Conservation (phyloP, 1,140 invertebrate genomes). For the Patella vulgata region DNA sequence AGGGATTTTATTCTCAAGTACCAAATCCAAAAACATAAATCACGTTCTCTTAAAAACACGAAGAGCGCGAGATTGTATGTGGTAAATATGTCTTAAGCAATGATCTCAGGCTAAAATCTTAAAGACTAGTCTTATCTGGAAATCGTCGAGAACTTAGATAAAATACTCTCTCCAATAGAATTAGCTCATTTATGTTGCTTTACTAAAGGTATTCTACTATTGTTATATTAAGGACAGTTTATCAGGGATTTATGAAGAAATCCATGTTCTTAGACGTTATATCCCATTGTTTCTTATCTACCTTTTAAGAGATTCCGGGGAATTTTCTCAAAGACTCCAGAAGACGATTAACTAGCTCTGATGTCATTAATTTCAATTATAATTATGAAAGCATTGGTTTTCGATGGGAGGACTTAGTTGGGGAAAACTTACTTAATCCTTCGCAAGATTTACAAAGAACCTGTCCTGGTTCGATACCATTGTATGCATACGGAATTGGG, state of each 20-base stretch:
- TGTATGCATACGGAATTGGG: conserved; percentile 29
- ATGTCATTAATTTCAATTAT: conserved; percentile 40
- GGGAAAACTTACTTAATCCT: conserved; percentile 21
- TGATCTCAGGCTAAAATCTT: no score
- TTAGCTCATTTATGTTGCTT: background rate
- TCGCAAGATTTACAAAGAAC: conserved; percentile 10
- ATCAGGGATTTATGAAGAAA: conserved; percentile 3
- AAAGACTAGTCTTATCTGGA: no score
- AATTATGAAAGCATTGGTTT: conserved; percentile 20
- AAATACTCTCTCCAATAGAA: no score
- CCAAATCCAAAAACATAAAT: no score
- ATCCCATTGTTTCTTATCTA: conserved; percentile 16
- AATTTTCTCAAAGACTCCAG: conserved; percentile 6
- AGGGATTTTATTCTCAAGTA: no score
- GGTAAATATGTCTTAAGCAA: no score
- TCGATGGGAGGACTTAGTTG: conserved; percentile 13
- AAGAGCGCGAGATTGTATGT: no score
- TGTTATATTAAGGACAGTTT: conserved; percentile 1
- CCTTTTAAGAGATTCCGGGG: conserved; percentile 10
- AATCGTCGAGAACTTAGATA: no score
- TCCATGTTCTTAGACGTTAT: conserved; percentile 6
- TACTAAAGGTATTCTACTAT: background rate
- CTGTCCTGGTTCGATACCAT: conserved; percentile 18
- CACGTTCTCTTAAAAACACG: no score
- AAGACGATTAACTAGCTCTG: conserved; percentile 12